Base-by-base conservation (phyloP, 2,797 vertebrate genomes). In the Chloroceryle amazona region DNA sequence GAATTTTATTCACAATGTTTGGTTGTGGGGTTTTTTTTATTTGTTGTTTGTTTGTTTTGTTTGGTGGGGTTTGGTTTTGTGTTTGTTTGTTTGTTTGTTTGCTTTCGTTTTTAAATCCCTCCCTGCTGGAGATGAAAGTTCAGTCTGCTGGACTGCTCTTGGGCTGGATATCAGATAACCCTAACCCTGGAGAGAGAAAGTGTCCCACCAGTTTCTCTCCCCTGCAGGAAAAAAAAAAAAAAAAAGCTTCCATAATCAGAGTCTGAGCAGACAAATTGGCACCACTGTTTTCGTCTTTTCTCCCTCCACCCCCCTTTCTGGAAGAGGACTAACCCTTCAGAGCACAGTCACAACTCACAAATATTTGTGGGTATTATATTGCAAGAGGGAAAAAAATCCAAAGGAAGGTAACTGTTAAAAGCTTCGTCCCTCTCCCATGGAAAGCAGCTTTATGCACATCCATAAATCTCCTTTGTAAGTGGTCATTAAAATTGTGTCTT, bases 341-440 rank as follows among this genome's bases (percentile, higher is more conserved):
- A 97, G 95, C 96, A 93, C 96, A 98, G 97, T 97, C 98, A 97
- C 98, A 98, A 98, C 97, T 98, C 96, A 97, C 97, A 98, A 98
- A 98, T 98, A 98, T 98, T 98, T 98, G 96, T 93, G 96, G 96
- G 97, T 98, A 98, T 98, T 98, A 98, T 97, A 97, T 98, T 98
- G 97, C 98, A 98, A 92, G 97, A 90, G 90, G n/a, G 5, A 19
- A 55, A 78, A 86, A 91, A 90, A 76, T 78, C 80, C 91, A 89
- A 90, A 95, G 92, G 91, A 98, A 98, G 98, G 98, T 98, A 98
- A 98, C 96, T 98, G 97, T 96, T 98, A 98, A 98, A 97, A 98
- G 98, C 98, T 96, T 89, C 97, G 96, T 92, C 95, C 89, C 96
- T 97, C 94, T 96, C 94, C 97, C 97, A 94, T 95, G 96, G 97